Percentiles rank a stretch among this genome's conserved stretches.
phyloP scores from a whole-genome alignment of 2,113 vertebrate genomes.

The Montifringilla adamsi region DNA sequence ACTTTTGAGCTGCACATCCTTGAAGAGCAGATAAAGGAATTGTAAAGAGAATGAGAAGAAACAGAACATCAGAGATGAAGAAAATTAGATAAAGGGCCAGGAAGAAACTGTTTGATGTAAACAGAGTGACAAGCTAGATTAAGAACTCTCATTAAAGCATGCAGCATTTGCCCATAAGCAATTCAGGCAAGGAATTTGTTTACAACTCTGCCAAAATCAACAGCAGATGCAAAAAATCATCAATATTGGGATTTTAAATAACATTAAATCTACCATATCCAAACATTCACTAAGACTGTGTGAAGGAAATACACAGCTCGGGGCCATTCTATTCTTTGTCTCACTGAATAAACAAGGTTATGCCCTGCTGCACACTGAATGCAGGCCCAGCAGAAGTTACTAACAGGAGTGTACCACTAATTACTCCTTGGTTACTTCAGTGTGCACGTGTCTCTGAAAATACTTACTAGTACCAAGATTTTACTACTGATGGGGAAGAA shows the following conservation, averaged over 20 bases:
- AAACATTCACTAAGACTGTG: not conserved
- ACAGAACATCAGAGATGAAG: slow-evolving; percentile 47
- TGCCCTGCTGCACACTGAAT: not conserved
- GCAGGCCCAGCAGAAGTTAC: not conserved
- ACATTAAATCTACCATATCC: not conserved
- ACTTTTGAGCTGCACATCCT: not conserved
- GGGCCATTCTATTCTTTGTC: not conserved
- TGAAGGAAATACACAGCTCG: not conserved
- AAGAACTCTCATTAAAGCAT: slow-evolving; percentile 57
- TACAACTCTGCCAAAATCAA: slow-evolving; percentile 52
- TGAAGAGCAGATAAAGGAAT: slow-evolving; percentile 51
- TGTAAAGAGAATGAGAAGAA: slow-evolving; percentile 36
- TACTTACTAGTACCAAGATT: not conserved
- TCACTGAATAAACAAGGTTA: not conserved
- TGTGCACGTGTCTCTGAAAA: not conserved
- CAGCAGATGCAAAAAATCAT: slow-evolving; percentile 33
- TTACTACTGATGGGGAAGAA: not conserved
- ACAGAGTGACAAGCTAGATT: slow-evolving; percentile 51
- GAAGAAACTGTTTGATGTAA: slow-evolving; percentile 64
- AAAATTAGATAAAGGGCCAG: slow-evolving; percentile 48
- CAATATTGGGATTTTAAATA: not conserved
- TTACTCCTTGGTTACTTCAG: not conserved
- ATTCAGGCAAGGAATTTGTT: slow-evolving; percentile 30
- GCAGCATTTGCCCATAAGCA: slow-evolving; percentile 43
- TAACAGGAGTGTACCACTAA: not conserved